phyloP scores from a whole-genome alignment of 2,888 invertebrate genomes.

The Pristionchus fissidentatus region DNA sequence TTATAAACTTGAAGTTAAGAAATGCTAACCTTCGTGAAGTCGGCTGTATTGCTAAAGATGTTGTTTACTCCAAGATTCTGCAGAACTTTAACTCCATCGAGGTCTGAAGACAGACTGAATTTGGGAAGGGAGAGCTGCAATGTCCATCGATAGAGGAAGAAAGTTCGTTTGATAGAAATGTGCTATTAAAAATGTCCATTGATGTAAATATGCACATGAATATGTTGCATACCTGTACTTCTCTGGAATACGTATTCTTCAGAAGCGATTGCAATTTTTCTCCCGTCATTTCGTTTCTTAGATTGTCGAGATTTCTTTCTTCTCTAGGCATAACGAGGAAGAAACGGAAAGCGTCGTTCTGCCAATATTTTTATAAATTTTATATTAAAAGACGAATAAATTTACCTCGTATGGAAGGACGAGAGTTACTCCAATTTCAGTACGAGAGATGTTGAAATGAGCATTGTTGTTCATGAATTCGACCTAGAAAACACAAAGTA shows the following conservation, averaged over 20 bases:
- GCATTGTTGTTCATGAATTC: background rate
- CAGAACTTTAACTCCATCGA: background rate
- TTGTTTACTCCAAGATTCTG: background rate
- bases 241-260: background rate
- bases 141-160: background rate
- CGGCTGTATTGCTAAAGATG: background rate
- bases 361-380: background rate
- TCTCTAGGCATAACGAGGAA: conserved; percentile 17
- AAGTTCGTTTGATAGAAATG: too few species aligned
- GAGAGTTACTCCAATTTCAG: background rate
- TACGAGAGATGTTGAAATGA: background rate
- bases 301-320: background rate
- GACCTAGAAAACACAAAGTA: background rate
- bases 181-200: too few species aligned
- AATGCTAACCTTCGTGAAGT: conserved; percentile 5
- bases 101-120: background rate
- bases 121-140: background rate
- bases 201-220: too few species aligned
- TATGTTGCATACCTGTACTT: background rate
- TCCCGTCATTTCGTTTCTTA: conserved; percentile 27
- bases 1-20: background rate
- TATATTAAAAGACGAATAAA: background rate
- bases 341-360: background rate
- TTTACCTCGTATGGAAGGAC: background rate
- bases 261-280: too few species aligned